Evolutionary conservation across 2,797 vertebrate genomes (phyloP).

Genomic region (Pseudochromis fuscus): DNA sequence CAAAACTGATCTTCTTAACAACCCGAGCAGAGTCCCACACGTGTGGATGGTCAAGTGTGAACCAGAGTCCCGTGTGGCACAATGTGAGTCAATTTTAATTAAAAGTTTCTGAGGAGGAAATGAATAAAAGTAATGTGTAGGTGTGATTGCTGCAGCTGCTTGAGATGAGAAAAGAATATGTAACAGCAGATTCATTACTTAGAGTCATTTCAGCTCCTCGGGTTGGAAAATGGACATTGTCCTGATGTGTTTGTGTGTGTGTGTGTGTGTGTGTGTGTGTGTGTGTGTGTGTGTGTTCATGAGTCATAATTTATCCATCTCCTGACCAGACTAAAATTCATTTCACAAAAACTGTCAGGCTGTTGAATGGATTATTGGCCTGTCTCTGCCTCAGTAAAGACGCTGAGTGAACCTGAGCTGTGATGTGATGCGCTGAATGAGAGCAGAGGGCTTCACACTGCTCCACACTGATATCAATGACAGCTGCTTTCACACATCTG

Average conservation of each 20-base stretch:
- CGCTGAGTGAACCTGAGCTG: conserved; percentile 15
- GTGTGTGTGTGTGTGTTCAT: not conserved
- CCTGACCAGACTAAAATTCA: conserved; percentile 5
- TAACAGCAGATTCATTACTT: conserved; percentile 30
- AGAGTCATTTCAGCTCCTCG: conserved; percentile 17
- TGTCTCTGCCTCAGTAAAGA: not conserved
- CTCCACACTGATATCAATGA: conserved; percentile 26
- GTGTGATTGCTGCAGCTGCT: conserved; percentile 8
- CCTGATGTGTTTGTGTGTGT: not conserved
- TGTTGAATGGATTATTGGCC: not conserved
- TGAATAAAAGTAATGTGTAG: conserved; percentile 18
- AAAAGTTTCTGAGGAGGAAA: conserved; percentile 44
- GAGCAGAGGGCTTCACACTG: conserved; percentile 18
- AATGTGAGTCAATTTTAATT: conserved; percentile 44
- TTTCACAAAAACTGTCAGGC: not conserved
- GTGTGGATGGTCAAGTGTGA: conserved; percentile 6
- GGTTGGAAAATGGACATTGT: conserved; percentile 34
- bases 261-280: conserved; percentile 3
- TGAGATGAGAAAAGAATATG: conserved; percentile 29
- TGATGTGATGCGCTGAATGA: conserved; percentile 1
- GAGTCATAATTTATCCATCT: conserved; percentile 25
- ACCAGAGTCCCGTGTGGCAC: not conserved
- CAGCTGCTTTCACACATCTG: conserved; percentile 50
- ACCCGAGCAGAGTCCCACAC: conserved; percentile 9
- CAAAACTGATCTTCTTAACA: not conserved